Evolutionary conservation across 2,797 vertebrate species (phyloP), one percentile per base, ranked within the genome.

Genomic region (Neosalanx taihuensis): DNA sequence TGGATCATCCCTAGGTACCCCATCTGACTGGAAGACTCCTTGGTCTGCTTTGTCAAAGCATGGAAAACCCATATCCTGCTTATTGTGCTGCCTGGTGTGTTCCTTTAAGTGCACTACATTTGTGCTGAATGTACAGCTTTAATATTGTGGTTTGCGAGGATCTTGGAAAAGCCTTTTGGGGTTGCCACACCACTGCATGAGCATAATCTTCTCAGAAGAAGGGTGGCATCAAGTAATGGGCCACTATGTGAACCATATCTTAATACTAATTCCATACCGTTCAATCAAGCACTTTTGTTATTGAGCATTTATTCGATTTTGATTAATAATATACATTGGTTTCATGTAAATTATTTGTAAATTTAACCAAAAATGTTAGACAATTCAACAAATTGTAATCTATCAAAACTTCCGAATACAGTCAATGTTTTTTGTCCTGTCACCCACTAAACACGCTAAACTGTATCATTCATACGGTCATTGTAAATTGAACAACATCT

Each of bases 1-100:
- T 81, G 88, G 87, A 79, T 84, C 76, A 81, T 91, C 89, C 86
- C 89, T 92, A 95, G 94, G 95, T 94, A 85, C 85, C 70, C 87
- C 70, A 94, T 94, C 90, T 94, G 93, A 93, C 95, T 94, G 94
- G 90, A 93, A 92, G 93, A 91, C 85, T 92, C 86, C 86, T 92
- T 92, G 81, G 86, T 91, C 89, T 88, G 91, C 88, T 93, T 89
- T 81, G 87, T 93, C 81, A 91, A 93, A 94, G 92, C 92, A 92
- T 92, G 93, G 94, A 91, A 95, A 93, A 93, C 87, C 88, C 93
- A 95, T 96, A 95, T 96, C 93, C 94, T 94, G 93, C 86, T 88
- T 89, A 88, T 92, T 90, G 89, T 89, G 86, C 83, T 81, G 83
- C 83, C 88, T 90, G 92, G 92, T 88, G 93, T 92, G 82, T 80